Base-by-base conservation (phyloP, 2,888 invertebrate genomes). In the Pasiphila rectangulata region DNA sequence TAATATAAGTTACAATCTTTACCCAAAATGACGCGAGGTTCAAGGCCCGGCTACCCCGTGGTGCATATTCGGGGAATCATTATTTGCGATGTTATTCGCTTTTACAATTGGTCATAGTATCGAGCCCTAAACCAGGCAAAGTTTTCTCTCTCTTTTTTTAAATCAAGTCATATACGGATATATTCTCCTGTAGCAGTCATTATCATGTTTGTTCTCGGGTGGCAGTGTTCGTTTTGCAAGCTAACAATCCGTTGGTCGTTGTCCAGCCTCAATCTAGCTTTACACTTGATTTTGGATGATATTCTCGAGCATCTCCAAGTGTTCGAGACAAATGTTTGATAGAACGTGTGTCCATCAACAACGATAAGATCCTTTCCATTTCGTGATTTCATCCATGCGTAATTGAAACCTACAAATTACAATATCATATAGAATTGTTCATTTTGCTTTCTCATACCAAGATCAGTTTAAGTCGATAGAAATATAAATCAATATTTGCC, bases 271-370 rank as follows among this genome's bases (percentile, higher is more conserved):
- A 66, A 41, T n/a, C 43, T 57, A 1, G 61, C 63, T 16, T 52
- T 63, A 43, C 69, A 67, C 3, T 49, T 46, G 1, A 21, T n/a
- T 3, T 51, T 44, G 15, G 30, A 1, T n/a, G 30, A 30, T 15
- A 54, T 57, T 1, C 55, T 45, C 4, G 65, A 63, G n/a, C 64
- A 64, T 6, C 35, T 25, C 55, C 51, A 50, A 2, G 15, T 3
- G 13, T 12, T 4, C 13, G 10, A 3, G 9, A 9, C 4, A 17
- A 42, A 0, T 25, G 10, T n/a, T 56, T 32, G 0, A 52, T 13
- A 46, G 37, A 54, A 72, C 0, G 67, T 67, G 36, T 60, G 68
- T 0, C 65, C 65, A 10, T 57, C 57, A 0, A 63, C 12, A 16
- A 64, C 30, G 3, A 72, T 46, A 3, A 70, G 46, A 16, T 49